Conservation (phyloP, 92 coral and sea anemone species). For the Parazoanthus atlanticus region DNA sequence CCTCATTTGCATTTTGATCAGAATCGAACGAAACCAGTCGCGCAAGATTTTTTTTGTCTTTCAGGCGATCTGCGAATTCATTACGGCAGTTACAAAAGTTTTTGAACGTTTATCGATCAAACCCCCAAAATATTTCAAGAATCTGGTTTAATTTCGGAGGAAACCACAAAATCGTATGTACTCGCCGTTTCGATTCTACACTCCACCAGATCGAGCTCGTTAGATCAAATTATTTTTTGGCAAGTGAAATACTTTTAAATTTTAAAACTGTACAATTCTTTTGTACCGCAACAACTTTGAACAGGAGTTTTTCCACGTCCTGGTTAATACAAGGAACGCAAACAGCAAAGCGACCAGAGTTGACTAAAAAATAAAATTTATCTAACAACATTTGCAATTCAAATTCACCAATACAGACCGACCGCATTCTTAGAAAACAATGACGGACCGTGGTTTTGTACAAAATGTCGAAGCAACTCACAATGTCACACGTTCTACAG, state of each 20-base stretch:
- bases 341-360: neutral
- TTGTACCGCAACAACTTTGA: neutral
- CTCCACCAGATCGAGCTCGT: neutral
- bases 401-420: neutral
- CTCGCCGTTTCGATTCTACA: neutral
- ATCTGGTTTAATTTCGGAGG: neutral
- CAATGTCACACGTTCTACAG: neutral
- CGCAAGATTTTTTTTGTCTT: neutral
- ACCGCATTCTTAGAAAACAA: neutral
- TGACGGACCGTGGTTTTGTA: neutral
- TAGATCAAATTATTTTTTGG: neutral
- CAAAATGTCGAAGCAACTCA: conserved; percentile 2
- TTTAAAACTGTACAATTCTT: too few relatives aligned
- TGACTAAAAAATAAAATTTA: neutral
- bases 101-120: neutral
- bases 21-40: neutral
- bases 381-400: neutral
- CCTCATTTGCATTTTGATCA: conserved; percentile 14
- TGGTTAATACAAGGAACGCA: neutral
- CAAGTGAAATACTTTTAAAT: neutral
- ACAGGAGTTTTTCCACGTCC: neutral
- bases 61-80: neutral
- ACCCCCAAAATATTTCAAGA: neutral
- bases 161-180: neutral
- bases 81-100: neutral